These are phyloP conservation scores for Drosophila paranaensis DNA, from an alignment of 2,888 invertebrate species.

Conservation along the genomic window DNA sequence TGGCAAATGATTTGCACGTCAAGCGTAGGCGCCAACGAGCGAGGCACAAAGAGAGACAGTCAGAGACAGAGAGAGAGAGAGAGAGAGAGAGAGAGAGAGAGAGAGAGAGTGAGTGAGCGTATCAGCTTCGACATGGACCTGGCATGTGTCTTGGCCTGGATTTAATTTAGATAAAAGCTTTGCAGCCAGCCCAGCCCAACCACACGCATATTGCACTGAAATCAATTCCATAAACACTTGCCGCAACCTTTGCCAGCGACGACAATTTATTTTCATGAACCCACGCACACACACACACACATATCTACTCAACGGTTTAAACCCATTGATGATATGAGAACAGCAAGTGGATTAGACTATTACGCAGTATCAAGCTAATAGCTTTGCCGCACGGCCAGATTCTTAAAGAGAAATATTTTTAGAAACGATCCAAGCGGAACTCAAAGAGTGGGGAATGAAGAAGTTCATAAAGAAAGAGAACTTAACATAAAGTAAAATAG, in stretches of 20 bases:
- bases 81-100: no score
- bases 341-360: conserved; percentile 21
- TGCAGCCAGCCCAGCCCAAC: conserved; percentile 14
- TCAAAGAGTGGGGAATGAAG: no score
- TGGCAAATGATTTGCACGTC: conserved; percentile 67
- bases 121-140: conserved; percentile 25
- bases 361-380: conserved; percentile 39
- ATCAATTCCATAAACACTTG: conserved; percentile 73
- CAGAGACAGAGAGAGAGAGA: not conserved
- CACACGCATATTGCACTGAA: conserved; percentile 65
- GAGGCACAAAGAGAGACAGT: not conserved
- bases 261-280: conserved; percentile 75
- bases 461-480: no score
- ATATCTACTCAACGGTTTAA: not conserved
- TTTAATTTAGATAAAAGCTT: conserved; percentile 81
- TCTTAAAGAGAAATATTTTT: not conserved
- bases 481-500: not conserved
- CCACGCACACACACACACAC: not conserved
- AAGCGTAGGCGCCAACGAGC: conserved; percentile 32
- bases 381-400: conserved; percentile 14
- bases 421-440: no score
- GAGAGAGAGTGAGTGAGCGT: not conserved
- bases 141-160: conserved; percentile 41
- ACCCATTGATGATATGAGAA: conserved; percentile 24
- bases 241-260: conserved; percentile 59